A percentile compares a stretch with the other conserved stretches of the same genome.
These are phyloP conservation scores for Denticeps clupeoides DNA, from an alignment of 2,797 vertebrate species.

Conservation along the genomic window DNA sequence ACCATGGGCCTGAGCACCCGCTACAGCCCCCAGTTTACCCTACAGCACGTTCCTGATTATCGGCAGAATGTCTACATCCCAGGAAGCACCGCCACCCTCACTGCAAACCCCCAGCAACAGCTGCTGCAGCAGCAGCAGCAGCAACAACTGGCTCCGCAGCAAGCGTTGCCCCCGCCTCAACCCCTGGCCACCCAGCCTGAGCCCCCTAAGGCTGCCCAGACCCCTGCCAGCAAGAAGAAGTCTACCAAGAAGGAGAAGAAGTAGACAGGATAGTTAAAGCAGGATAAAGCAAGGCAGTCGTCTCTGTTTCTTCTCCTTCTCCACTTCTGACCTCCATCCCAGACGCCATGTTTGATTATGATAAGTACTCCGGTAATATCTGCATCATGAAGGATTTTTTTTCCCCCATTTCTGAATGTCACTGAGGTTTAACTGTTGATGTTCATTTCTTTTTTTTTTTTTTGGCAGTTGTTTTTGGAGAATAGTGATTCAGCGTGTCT, in stretches of 20 bases:
- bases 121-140: conserved; percentile 62
- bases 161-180: conserved; percentile 55
- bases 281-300: conserved; percentile 1
- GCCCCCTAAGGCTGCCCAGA: conserved; percentile 61
- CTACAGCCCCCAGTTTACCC: conserved; percentile 93
- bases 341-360: neutral
- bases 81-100: conserved; percentile 89
- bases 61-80: conserved; percentile 98
- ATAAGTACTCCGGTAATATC: conserved; percentile 3
- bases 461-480: conserved; percentile 65
- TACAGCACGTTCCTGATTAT: conserved; percentile 95
- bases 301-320: neutral
- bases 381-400: conserved; percentile 10
- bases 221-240: conserved; percentile 93
- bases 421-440: conserved; percentile 6
- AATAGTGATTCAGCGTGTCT: too few relatives aligned
- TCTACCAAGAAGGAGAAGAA: conserved; percentile 96
- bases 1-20: conserved; percentile 92
- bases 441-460: too few relatives aligned
- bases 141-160: conserved; percentile 69
- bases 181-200: conserved; percentile 46
- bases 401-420: neutral
- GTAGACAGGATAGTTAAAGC: conserved; percentile 44
- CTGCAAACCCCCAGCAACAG: conserved; percentile 57
- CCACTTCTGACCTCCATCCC: neutral